A percentile compares a stretch with the other conserved stretches of the same genome.
phyloP scores from a whole-genome alignment of 1,140 invertebrate species.

The Onthophagus taurus region DNA sequence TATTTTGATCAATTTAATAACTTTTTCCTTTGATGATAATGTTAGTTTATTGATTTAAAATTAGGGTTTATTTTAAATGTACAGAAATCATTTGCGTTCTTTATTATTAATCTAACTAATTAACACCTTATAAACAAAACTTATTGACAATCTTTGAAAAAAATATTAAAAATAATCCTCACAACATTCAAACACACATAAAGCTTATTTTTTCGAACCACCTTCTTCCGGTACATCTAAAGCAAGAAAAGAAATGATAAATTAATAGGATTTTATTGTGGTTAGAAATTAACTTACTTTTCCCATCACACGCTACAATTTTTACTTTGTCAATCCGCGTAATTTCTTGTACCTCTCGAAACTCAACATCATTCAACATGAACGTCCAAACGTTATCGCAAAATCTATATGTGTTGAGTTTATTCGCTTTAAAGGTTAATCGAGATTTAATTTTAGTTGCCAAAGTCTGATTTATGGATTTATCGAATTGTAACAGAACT shows the following conservation, averaged over 20 bases:
- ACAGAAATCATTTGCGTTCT: too few relatives aligned
- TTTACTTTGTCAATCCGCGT: conserved; percentile 96
- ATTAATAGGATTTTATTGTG: conserved; percentile 10
- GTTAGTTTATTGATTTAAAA: too few relatives aligned
- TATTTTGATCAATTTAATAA: too few relatives aligned
- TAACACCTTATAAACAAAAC: too few relatives aligned
- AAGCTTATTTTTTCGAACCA: conserved; percentile 22
- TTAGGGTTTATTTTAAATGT: too few relatives aligned
- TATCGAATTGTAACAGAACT: conserved; percentile 93
- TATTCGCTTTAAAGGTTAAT: conserved; percentile 91
- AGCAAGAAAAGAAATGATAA: conserved; percentile 13
- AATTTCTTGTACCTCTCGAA: conserved; percentile 90
- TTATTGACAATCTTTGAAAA: too few relatives aligned
- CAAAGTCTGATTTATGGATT: conserved; percentile 89
- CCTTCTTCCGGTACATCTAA: conserved; percentile 25
- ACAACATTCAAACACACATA: too few relatives aligned
- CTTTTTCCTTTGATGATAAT: too few relatives aligned
- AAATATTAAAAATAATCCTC: too few relatives aligned
- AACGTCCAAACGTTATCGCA: conserved; percentile 99
- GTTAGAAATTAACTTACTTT: conserved; percentile 55
- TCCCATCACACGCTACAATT: conserved; percentile 99
- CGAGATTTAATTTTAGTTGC: conserved; percentile 87
- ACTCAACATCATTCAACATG: conserved; percentile 96
- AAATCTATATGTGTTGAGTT: conserved; percentile 96
- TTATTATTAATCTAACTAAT: too few relatives aligned